Percentiles rank a stretch among this genome's conserved stretches.
Conservation (phyloP, 2,113 vertebrate genomes). For the Indicator indicator region DNA sequence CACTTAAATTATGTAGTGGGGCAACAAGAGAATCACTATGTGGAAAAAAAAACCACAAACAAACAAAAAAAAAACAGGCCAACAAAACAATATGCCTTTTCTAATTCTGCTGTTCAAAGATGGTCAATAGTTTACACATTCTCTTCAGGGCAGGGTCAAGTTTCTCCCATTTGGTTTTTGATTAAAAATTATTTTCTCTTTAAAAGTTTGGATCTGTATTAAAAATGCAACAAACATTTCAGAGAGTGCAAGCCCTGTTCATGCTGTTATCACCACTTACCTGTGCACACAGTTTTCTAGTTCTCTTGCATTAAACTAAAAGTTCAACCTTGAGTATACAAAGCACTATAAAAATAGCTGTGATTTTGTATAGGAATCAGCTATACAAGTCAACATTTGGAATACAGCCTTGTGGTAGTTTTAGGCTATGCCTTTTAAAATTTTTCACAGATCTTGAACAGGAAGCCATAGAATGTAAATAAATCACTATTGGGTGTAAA, state of each 20-base stretch:
- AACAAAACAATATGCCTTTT: not conserved
- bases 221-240: not conserved
- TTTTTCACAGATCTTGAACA: too few species aligned
- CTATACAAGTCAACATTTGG: not conserved
- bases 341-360: not conserved
- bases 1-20: slow-evolving; percentile 59
- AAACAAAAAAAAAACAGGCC: too few species aligned
- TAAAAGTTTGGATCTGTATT: not conserved
- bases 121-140: not conserved
- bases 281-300: not conserved
- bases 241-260: not conserved
- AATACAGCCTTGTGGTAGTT: not conserved
- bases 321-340: not conserved
- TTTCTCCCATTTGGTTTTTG: not conserved
- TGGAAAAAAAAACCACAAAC: not conserved
- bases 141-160: slow-evolving; percentile 7
- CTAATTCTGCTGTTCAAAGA: slow-evolving; percentile 12
- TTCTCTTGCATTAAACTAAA: not conserved
- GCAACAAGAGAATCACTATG: slow-evolving; percentile 63
- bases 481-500: too few species aligned
- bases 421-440: too few species aligned
- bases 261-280: not conserved
- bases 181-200: not conserved
- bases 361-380: not conserved
- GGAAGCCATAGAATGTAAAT: too few species aligned